phyloP scores from a whole-genome alignment of 2,113 vertebrate species.

The Triplophysa tibetana region DNA sequence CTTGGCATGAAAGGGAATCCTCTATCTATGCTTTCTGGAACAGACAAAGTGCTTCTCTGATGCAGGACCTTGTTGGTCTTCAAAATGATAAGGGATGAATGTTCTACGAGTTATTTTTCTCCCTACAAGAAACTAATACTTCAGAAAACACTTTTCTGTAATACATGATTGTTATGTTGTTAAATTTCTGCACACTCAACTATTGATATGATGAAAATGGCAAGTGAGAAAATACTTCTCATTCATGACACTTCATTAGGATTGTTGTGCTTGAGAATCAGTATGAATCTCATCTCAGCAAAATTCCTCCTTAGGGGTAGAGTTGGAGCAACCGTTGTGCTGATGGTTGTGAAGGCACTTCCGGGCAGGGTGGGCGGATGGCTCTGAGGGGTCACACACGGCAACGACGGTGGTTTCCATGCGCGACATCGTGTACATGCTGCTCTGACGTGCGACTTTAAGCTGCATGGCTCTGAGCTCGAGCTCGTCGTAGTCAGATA shows the following conservation, averaged over 20 bases:
- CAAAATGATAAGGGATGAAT: slow-evolving; percentile 4
- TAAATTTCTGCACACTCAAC: neutral
- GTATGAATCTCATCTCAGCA: slow-evolving; percentile 67
- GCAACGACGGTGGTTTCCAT: slow-evolving; percentile 87
- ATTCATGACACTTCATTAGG: neutral
- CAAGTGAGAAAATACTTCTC: neutral
- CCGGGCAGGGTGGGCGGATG: slow-evolving; percentile 55
- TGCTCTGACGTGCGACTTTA: slow-evolving; percentile 85
- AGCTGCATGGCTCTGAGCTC: slow-evolving; percentile 85
- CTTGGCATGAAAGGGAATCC: slow-evolving; percentile 32
- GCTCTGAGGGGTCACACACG: slow-evolving; percentile 69
- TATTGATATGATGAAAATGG: neutral
- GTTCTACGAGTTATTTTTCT: neutral
- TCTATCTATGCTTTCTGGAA: slow-evolving; percentile 10
- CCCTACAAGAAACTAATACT: neutral
- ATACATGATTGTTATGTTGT: neutral
- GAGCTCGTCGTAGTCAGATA: slow-evolving; percentile 88
- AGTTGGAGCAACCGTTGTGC: slow-evolving; percentile 62
- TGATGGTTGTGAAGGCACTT: slow-evolving; percentile 73
- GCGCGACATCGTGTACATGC: slow-evolving; percentile 87
- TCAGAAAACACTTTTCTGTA: neutral
- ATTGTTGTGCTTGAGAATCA: slow-evolving; percentile 6
- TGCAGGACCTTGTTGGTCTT: slow-evolving; percentile 16
- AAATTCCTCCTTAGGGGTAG: slow-evolving; percentile 74
- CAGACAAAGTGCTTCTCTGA: slow-evolving; percentile 14